Percentiles rank a stretch among this genome's conserved stretches.
These are phyloP conservation scores for Danio choprae DNA, from an alignment of 2,797 vertebrate genomes.

Conservation along the genomic window DNA sequence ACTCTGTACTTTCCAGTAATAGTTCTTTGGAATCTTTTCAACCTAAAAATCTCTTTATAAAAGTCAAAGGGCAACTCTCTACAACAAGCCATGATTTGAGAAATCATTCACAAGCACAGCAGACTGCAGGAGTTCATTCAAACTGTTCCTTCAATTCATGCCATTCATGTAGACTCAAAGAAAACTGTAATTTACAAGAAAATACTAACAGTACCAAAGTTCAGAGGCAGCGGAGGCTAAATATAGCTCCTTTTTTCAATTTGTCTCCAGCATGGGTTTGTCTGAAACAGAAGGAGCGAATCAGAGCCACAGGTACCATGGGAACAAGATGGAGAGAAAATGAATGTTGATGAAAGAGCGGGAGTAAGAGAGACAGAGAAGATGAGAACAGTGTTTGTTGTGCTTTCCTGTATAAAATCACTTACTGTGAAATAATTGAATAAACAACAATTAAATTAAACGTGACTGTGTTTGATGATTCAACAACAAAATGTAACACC, in stretches of 20 bases:
- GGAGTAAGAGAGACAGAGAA: not conserved
- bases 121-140: not conserved
- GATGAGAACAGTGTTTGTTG: not conserved
- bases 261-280: conserved; percentile 27
- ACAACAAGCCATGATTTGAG: not conserved
- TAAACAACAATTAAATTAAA: not conserved
- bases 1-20: not conserved
- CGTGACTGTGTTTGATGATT: not conserved
- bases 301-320: conserved; percentile 66
- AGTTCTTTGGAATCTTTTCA: not conserved
- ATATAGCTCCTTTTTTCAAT: conserved; percentile 41
- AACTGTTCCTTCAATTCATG: not conserved
- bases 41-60: not conserved
- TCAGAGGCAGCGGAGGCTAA: conserved; percentile 1
- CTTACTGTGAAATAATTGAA: not conserved
- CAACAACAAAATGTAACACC: not conserved
- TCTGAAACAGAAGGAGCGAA: conserved; percentile 43
- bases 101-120: not conserved
- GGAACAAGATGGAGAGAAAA: conserved; percentile 58
- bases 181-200: conserved; percentile 12
- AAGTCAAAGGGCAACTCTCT: not conserved
- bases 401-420: not conserved
- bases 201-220: conserved; percentile 12
- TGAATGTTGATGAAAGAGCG: conserved; percentile 10
- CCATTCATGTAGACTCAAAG: not conserved